These are phyloP conservation scores for Labeo calbasu DNA, from an alignment of 2,797 vertebrate species.

Conservation along the genomic window DNA sequence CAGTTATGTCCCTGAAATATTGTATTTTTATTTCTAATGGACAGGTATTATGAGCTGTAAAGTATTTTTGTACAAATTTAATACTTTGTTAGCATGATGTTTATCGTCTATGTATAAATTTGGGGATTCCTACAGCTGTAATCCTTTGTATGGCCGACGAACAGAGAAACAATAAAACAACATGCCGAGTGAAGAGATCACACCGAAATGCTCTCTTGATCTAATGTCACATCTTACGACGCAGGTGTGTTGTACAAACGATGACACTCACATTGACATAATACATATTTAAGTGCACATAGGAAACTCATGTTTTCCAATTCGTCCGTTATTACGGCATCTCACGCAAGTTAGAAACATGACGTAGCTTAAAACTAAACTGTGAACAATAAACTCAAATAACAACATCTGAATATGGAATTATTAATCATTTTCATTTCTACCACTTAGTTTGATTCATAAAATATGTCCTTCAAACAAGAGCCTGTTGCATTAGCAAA, in stretches of 20 bases:
- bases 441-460: neutral
- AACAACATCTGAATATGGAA: neutral
- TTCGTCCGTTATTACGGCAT: neutral
- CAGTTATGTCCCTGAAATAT: constrained; percentile 86
- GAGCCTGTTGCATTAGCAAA: neutral
- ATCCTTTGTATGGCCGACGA: constrained; percentile 87
- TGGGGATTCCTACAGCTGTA: constrained; percentile 87
- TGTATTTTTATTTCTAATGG: constrained; percentile 99
- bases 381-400: neutral
- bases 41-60: constrained; percentile 97
- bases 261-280: neutral
- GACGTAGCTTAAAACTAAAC: neutral
- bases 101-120: constrained; percentile 95
- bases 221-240: neutral
- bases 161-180: constrained; percentile 79
- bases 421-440: neutral
- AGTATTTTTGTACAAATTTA: constrained; percentile 99
- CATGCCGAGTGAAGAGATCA: constrained; percentile 57
- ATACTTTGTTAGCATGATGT: constrained; percentile 99
- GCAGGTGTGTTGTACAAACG: neutral
- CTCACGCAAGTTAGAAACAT: neutral
- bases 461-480: neutral
- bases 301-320: neutral
- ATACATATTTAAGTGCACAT: neutral
- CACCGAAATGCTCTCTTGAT: neutral